Base-by-base conservation (phyloP, 2,113 vertebrate genomes). In the Cyprinus carpio region DNA sequence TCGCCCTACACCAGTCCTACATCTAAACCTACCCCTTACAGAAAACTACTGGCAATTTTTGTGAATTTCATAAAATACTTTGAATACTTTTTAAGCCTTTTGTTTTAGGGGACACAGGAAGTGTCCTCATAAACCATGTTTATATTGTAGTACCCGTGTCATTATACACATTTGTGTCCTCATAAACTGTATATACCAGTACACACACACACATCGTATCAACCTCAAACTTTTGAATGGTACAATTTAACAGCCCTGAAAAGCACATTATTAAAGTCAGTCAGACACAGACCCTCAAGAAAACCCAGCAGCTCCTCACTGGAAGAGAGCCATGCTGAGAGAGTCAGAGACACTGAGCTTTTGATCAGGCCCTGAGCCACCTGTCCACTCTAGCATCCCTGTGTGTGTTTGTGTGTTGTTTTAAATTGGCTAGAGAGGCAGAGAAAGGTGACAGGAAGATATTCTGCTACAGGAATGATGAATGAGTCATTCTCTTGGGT, bases 361-460 rank as follows among this genome's bases (percentile, higher is more conserved):
- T 51, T 51, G 49, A 51, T 51, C 49, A 51, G 49, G 5, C 49
- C 49, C 49, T 1, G 49, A 49, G 46, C 13, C 77, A 43, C 34
- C 58, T 64, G 37, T 80, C 34, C 6, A 6, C 23, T 40, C 34
- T 43, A 43, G 62, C 62, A 27, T 64, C 72, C 4, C 16, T 80
- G 13, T 69, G 65, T 67, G 65, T 29, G 69, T 40, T 37, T 75
- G 34, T 46, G 72, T 75, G 74, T 2, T 58, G 15, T 11, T 56
- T 77, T 65, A 46, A 81, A 65, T 46, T 81, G 78, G 58, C 31
- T 15, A 31, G 46, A 54, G 83, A 85, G 49, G 34, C 27, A 29
- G 8, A 71, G 46, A 10, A 56, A 37, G 74, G 77, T 80, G 34
- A 80, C 58, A 80, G 31, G 23, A 79, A 81, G 40, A 81, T 67